Evolutionary conservation across 1,140 invertebrate genomes (phyloP), one percentile per base, ranked within the genome.

Genomic region (Tetramorium simillimum): DNA sequence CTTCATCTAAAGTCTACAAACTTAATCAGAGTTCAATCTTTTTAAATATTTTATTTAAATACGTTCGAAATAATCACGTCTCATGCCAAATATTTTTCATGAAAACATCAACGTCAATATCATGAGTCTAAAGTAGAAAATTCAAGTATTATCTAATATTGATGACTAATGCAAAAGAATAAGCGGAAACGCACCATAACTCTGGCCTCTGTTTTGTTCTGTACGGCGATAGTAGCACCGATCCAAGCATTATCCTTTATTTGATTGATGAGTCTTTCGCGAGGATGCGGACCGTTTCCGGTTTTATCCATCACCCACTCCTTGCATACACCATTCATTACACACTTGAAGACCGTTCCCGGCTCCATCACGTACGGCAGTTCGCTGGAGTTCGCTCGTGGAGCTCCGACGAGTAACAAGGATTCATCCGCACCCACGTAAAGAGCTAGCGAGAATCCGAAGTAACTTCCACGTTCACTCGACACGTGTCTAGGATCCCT

Each of bases 361-460:
- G 93, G 93, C 81, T 94, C 92, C 9, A 43, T 80, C 12, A 92
- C 86, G 2, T 21, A 21, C 9, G 56, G 33, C 18, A 85, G 14
- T 24, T 4, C 7, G 28, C 85, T 91, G 18, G 81, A 78, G 85
- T 94, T 93, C 10, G 92, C 93, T 43, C 92, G 76, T 0, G 93
- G 93, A 0, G 93, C 93, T 43, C 93, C 93, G 0, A 93, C 82
- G 58, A 94, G 65, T 9, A 94, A 40, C 12, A 87, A 16, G 2
- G 89, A 80, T 76, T 89, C 77, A 9, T 62, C 9, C 16, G 46
- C 63, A 6, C 40, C 40, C 9, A 53, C 49, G 37, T 93, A 93
- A 21, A 93, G 51, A 24, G 91, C 92, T 5, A 92, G 85, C 2
- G 93, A 90, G 49, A 76, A 93, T 37, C 93, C 93, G 37, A 94